phyloP scores from a whole-genome alignment of 2,797 vertebrate genomes.

The Mus spretus region DNA sequence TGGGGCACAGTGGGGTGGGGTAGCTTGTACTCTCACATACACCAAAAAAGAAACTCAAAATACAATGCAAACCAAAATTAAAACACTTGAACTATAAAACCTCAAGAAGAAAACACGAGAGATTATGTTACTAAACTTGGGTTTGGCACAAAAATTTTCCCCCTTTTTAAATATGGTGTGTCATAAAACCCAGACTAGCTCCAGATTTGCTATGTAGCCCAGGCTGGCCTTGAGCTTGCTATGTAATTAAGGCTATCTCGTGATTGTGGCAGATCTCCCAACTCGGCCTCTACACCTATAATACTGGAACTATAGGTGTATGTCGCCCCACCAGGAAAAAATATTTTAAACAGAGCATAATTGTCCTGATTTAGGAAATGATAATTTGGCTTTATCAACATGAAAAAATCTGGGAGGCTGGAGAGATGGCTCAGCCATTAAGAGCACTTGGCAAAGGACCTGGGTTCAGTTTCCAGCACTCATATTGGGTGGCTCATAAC shows the following conservation, averaged over 20 bases:
- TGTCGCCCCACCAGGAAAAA: not conserved
- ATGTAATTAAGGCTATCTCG: not conserved
- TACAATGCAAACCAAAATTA: not conserved
- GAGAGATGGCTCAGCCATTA: not conserved
- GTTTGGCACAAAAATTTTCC: not conserved
- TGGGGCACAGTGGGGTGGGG: no score
- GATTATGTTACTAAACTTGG: not conserved
- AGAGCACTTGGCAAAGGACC: not conserved
- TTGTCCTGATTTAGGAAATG: not conserved
- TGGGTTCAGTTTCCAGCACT: not conserved
- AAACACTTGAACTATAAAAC: not conserved
- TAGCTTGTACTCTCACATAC: not conserved
- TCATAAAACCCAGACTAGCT: not conserved
- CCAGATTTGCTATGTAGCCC: not conserved
- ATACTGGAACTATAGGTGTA: not conserved
- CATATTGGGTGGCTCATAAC: not conserved
- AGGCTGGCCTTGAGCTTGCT: not conserved
- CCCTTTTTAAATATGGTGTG: not conserved
- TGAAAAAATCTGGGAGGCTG: not conserved
- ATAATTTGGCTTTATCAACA: not conserved
- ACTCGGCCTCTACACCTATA: not conserved
- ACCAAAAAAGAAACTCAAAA: not conserved
- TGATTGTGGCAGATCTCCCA: not conserved
- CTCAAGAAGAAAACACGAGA: not conserved
- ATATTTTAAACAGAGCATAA: not conserved